Base-by-base conservation (phyloP, 2,888 invertebrate species). In the Andrena haemorrhoa region DNA sequence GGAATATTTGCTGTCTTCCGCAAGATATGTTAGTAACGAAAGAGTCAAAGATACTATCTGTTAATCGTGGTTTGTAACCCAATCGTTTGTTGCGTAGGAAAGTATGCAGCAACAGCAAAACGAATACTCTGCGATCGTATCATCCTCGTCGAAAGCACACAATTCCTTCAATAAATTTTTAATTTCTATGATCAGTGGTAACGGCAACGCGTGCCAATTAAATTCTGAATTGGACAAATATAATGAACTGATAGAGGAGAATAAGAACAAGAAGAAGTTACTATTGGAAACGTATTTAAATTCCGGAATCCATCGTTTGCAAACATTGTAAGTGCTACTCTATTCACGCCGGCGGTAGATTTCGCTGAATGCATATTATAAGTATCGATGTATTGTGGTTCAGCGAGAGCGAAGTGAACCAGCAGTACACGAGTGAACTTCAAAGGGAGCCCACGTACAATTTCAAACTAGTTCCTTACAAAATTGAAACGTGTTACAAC, bases 121-220 rank as follows among this genome's bases (percentile, higher is more conserved):
- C 7, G 89, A 93, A 58, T 93, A 91, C 69, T 80, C 68, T 5
- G 66, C 75, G 2, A 75, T 87, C 29, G 12, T 86, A 20, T 76
- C 78, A 47, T 83, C 86, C 6, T 65, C 83, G 8, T 69, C 88
- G 8, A 86, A 82, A 31, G 79, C 88, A n/a, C 81, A 87, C 69
- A 93, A 93, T 83, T 82, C 89, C 8, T 94, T 92, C 68, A 86
- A 90, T 53, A 88, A 91, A 84, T 84, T 90, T 68, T 91, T 93
- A 12, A 56, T 89, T 35, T 89, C 91, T 20, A 90, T 94, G 83
- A 71, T 92, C 63, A 87, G 68, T 20, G 58, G 58, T 47, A 76
- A 86, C 7, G 79, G 88, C 35, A 76, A 66, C 8, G 68, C 75
- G 2, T 71, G 85, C 26, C 23, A 80, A 10, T 79, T 93, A 35